Evolutionary conservation across 35 echinoderm and acorn worm genomes (phyloP), one percentile per base, ranked within the genome.

Genomic region (Strongylocentrotus purpuratus): DNA sequence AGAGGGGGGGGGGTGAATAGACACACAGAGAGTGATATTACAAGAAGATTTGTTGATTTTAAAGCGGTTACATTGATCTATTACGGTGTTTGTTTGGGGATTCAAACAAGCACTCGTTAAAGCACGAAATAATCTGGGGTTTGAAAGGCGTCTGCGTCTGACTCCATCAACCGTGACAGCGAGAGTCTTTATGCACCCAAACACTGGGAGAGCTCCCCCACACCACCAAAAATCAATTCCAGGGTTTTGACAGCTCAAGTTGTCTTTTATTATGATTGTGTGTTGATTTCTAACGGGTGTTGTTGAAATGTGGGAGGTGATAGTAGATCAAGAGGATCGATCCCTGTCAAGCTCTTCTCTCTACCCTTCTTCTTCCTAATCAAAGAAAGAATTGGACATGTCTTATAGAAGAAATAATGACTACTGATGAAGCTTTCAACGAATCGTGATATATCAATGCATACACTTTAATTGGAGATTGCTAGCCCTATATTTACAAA

Each of bases 31-130:
- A 78, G 28, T 78, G 65, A 78, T 78, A 55, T 55, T 14, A 78
- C 65, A 78, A 78, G 65, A 78, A 78, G 65, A 78, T 78, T 78
- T 78, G 65, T n/a, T 78, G 65, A 78, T 78, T 22, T 78, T n/a
- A 78, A 78, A 78, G 65, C 20, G 65, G 65, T 78, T 78, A 78
- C 65, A 78, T 78, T 78, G 22, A 78, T n/a, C 65, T 22, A 0
- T 78, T 78, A 22, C 65, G 6, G 65, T 78, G 20, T 28, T 78
- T 78, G 65, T 78, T n/a, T 7, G 65, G 28, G n/a, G 65, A 78
- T 78, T 78, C 65, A 78, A 55, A 78, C 65, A 78, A 78, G 65
- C 65, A n/a, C 65, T 78, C 65, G 22, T 78, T 78, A 78, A 78
- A 78, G 65, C 65, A 78, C 4, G 65, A 8, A 78, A 22, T 28